A percentile compares a stretch with the other conserved stretches of the same genome.
Evolutionary conservation across 2,797 vertebrate genomes (phyloP).

Genomic region (Anguilla pacifica): DNA sequence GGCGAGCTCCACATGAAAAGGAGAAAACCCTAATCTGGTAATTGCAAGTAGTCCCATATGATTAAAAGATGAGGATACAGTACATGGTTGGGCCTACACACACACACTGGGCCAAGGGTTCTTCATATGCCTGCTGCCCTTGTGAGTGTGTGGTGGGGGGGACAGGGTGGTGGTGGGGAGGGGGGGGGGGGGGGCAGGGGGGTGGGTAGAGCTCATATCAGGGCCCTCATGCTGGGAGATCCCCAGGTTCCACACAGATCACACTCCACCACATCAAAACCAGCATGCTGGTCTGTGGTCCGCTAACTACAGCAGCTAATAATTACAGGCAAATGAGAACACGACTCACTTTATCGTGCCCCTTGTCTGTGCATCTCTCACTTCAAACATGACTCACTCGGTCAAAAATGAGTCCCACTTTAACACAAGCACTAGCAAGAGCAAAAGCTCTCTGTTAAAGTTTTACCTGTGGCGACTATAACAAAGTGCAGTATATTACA

Average conservation of each 20-base stretch:
- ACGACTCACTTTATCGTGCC: slow-evolving; percentile 33
- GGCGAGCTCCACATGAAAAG: slow-evolving; percentile 35
- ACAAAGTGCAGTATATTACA: not conserved
- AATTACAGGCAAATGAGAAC: slow-evolving; percentile 45
- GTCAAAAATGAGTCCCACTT: not conserved
- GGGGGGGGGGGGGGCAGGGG: not conserved
- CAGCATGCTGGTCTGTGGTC: slow-evolving; percentile 8
- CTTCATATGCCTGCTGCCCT: slow-evolving; percentile 16
- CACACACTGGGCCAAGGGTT: slow-evolving; percentile 21
- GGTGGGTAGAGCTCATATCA: not conserved
- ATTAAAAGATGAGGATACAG: slow-evolving; percentile 30
- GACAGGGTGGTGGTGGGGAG: not conserved
- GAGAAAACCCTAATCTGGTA: slow-evolving; percentile 30
- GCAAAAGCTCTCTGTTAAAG: not conserved
- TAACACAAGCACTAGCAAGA: not conserved
- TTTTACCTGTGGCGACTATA: not conserved
- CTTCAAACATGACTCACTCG: not conserved
- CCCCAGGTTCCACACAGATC: slow-evolving; percentile 32
- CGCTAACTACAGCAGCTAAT: slow-evolving; percentile 45
- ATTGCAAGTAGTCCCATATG: slow-evolving; percentile 31
- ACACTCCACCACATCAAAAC: slow-evolving; percentile 35
- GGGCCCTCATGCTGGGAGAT: slow-evolving; percentile 21
- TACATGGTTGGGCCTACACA: slow-evolving; percentile 24
- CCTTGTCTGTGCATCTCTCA: slow-evolving; percentile 16
- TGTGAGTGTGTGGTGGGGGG: slow-evolving; percentile 5